Evolutionary conservation across 2,113 vertebrate species (phyloP).

Genomic region (Miniopterus natalensis): DNA sequence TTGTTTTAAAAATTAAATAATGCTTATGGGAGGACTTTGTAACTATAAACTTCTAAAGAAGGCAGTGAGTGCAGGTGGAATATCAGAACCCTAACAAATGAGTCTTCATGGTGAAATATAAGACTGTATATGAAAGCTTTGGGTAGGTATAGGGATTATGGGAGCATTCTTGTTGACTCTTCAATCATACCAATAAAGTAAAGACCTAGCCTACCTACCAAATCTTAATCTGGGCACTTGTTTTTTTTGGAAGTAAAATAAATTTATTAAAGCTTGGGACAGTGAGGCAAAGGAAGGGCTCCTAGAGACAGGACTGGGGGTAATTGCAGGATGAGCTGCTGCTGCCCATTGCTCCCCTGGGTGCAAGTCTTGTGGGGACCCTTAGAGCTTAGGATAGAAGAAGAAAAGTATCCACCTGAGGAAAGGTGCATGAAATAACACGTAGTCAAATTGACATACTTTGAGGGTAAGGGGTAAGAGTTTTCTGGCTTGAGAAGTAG

Average conservation of each 20-base stretch:
- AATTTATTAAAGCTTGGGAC: not conserved
- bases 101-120: constrained; percentile 33
- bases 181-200: not conserved
- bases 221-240: constrained; percentile 36
- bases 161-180: not conserved
- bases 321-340: not conserved
- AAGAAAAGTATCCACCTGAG: not conserved
- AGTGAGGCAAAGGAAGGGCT: not conserved
- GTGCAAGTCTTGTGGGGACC: not conserved
- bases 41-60: constrained; percentile 43
- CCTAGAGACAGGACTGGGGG: not conserved
- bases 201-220: not conserved
- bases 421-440: not conserved
- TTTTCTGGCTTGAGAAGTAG: not conserved
- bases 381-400: not conserved
- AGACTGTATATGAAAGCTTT: not conserved
- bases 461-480: not conserved
- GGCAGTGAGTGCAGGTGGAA: not conserved
- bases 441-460: not conserved
- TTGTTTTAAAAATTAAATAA: constrained; percentile 68
- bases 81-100: constrained; percentile 42
- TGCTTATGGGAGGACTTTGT: not conserved
- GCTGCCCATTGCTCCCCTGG: not conserved
- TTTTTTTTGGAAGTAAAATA: not conserved
- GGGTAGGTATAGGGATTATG: not conserved